Evolutionary conservation across 2,113 vertebrate genomes (phyloP).

Genomic region (Sander lucioperca): DNA sequence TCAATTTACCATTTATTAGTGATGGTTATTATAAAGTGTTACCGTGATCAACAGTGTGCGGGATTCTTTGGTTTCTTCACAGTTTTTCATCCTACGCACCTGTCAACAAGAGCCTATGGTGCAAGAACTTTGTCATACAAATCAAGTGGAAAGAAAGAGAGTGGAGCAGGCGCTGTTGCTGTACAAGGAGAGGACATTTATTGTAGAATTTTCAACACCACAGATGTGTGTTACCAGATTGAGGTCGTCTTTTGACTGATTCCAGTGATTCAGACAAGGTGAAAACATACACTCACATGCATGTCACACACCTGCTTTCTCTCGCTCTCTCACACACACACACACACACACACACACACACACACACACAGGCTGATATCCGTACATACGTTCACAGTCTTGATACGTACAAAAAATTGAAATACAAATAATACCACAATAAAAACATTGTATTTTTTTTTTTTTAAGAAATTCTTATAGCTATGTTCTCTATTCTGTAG

Average conservation of each 20-base stretch:
- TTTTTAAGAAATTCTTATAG: slow-evolving; percentile 79
- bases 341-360: slow-evolving; percentile 35
- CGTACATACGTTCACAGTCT: slow-evolving; percentile 77
- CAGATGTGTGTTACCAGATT: slow-evolving; percentile 70
- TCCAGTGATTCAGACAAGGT: slow-evolving; percentile 74
- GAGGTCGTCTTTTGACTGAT: slow-evolving; percentile 63
- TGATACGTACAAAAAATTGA: slow-evolving; percentile 80
- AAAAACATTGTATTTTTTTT: slow-evolving; percentile 76
- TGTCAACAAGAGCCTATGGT: too few relatives aligned
- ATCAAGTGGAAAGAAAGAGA: slow-evolving; percentile 9
- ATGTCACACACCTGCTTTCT: slow-evolving; percentile 55
- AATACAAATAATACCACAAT: slow-evolving; percentile 80
- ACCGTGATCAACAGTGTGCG: too few relatives aligned
- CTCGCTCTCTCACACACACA: slow-evolving; percentile 42
- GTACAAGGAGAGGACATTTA: slow-evolving; percentile 80
- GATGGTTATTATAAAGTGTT: too few relatives aligned
- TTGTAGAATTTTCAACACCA: slow-evolving; percentile 76
- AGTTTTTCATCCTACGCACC: too few relatives aligned
- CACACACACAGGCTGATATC: slow-evolving; percentile 48
- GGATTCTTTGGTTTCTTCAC: too few relatives aligned
- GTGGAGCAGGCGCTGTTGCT: slow-evolving; percentile 32
- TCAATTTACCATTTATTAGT: too few relatives aligned
- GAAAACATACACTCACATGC: slow-evolving; percentile 75
- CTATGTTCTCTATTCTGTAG: slow-evolving; percentile 80
- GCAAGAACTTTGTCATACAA: too few relatives aligned